Evolutionary conservation across 2,113 vertebrate genomes (phyloP).

Genomic region (Pelmatolapia mariae): DNA sequence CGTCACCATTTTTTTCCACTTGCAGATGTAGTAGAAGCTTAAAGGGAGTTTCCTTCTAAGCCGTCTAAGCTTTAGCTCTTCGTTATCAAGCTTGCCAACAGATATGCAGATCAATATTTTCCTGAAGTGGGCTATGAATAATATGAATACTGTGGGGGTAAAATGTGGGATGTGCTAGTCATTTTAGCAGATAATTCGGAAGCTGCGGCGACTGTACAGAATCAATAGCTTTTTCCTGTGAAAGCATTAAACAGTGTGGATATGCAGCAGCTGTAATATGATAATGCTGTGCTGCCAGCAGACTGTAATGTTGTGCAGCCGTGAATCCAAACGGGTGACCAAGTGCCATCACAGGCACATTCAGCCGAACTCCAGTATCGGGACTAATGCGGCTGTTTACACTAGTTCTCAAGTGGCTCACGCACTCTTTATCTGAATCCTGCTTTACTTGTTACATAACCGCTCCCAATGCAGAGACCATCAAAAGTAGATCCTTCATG

Average conservation of each 20-base stretch:
- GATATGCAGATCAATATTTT: background rate
- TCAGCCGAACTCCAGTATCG: background rate
- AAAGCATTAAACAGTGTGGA: background rate
- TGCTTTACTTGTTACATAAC: background rate
- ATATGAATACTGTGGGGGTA: background rate
- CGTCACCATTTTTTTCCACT: constrained; percentile 10
- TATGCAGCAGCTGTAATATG: background rate
- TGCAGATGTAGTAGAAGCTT: background rate
- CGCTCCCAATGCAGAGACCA: background rate
- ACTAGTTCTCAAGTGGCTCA: background rate
- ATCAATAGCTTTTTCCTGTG: background rate
- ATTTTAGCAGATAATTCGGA: background rate
- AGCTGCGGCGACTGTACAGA: background rate
- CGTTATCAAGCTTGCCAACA: background rate
- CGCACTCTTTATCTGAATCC: background rate
- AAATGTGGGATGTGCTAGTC: background rate
- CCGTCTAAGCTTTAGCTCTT: background rate
- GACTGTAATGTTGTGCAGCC: background rate
- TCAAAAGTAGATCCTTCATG: background rate
- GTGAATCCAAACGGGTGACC: background rate
- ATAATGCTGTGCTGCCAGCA: background rate
- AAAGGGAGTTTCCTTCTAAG: background rate
- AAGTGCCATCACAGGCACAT: background rate
- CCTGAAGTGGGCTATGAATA: background rate
- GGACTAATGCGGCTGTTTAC: background rate